Percentiles rank a stretch among this genome's conserved stretches.
Evolutionary conservation across 2,113 vertebrate genomes (phyloP).

Genomic region (Planiliza haematocheilus): DNA sequence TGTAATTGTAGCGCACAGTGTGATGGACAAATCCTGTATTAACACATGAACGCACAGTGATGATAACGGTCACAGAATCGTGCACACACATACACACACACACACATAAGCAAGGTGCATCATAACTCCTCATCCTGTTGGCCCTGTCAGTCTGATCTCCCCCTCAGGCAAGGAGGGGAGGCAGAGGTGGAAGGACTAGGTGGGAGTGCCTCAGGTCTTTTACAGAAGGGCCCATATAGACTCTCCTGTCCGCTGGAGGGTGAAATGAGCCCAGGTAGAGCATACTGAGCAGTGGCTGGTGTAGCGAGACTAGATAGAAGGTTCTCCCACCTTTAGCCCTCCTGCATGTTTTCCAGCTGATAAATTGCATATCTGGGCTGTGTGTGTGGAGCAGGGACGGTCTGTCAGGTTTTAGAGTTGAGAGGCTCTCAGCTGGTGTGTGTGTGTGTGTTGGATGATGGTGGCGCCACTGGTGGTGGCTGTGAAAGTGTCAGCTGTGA

Average conservation of each 20-base stretch:
- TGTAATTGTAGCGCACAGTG: slow-evolving; percentile 20
- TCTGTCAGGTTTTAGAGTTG: slow-evolving; percentile 60
- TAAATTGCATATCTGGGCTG: slow-evolving; percentile 76
- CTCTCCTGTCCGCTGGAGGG: slow-evolving; percentile 81
- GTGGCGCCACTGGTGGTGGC: slow-evolving; percentile 42
- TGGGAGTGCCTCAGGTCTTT: slow-evolving; percentile 74
- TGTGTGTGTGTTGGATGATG: slow-evolving; percentile 40
- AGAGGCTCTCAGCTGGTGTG: slow-evolving; percentile 48
- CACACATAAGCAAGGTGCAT: slow-evolving; percentile 36
- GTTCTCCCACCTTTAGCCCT: slow-evolving; percentile 74
- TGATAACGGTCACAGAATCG: slow-evolving; percentile 50
- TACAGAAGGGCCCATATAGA: slow-evolving; percentile 66
- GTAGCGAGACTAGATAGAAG: slow-evolving; percentile 72
- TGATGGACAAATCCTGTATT: slow-evolving; percentile 57
- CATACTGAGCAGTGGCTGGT: slow-evolving; percentile 74
- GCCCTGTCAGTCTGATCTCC: slow-evolving; percentile 70
- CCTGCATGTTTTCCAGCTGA: slow-evolving; percentile 78
- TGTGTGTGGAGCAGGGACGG: slow-evolving; percentile 56
- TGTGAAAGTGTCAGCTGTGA: slow-evolving; percentile 34
- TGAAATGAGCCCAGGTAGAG: slow-evolving; percentile 83
- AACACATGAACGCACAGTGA: slow-evolving; percentile 35
- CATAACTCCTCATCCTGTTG: slow-evolving; percentile 77
- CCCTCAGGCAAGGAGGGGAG: slow-evolving; percentile 58
- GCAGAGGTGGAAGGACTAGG: slow-evolving; percentile 66
- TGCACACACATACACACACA: slow-evolving; percentile 33